A percentile compares a stretch with the other conserved stretches of the same genome.
phyloP scores from a whole-genome alignment of 2,113 vertebrate species.

The Protobothrops flavoviridis region DNA sequence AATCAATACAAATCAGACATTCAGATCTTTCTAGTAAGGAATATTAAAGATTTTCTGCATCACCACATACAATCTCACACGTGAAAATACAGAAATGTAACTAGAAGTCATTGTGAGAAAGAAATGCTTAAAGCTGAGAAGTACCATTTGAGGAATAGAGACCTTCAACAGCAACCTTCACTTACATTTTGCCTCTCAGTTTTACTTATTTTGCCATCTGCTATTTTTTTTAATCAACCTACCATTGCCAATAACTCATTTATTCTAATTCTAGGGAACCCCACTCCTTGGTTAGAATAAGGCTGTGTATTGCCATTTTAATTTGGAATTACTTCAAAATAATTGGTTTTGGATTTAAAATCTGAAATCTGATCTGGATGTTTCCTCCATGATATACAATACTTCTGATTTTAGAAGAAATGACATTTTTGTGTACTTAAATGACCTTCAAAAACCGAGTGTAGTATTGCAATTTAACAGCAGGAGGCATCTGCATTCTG shows the following conservation, averaged over 20 bases:
- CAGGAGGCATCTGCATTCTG: constrained; percentile 6
- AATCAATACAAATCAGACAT: background rate
- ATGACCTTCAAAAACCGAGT: background rate
- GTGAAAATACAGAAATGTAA: background rate
- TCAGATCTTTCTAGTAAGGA: background rate
- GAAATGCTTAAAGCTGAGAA: background rate
- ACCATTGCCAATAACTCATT: background rate
- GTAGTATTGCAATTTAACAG: background rate
- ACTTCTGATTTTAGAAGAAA: background rate
- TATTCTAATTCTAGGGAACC: background rate
- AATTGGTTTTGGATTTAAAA: background rate
- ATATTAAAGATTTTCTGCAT: background rate
- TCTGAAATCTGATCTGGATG: background rate
- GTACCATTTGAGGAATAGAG: background rate
- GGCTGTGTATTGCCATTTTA: background rate
- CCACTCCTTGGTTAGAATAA: background rate
- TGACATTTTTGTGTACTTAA: background rate
- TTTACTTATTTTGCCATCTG: background rate
- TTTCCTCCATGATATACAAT: background rate
- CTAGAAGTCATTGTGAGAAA: background rate
- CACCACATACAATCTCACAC: background rate
- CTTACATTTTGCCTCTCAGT: background rate
- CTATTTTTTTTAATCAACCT: background rate
- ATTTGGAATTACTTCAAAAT: background rate
- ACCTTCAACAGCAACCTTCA: background rate